Evolutionary conservation across 1,140 invertebrate genomes (phyloP).

Genomic region (Bombus consobrinus): DNA sequence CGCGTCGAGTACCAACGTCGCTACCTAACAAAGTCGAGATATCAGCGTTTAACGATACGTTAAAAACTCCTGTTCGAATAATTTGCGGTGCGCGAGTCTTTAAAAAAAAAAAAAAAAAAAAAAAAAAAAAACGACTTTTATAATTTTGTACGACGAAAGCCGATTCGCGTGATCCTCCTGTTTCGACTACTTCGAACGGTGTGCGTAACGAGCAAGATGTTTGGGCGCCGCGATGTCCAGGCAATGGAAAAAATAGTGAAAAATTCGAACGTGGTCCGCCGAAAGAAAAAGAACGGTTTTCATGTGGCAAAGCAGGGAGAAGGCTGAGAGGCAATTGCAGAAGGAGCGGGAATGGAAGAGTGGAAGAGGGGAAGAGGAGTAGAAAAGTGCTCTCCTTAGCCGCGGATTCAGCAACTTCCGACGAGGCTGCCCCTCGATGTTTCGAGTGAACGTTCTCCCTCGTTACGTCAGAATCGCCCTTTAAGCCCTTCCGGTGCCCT

Average conservation of each 20-base stretch:
- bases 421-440: constrained; percentile 65
- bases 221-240: background rate
- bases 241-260: background rate
- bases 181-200: background rate
- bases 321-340: background rate
- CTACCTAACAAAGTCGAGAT: no score
- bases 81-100: no score
- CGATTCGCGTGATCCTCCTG: no score
- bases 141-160: no score
- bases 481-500: background rate
- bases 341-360: background rate
- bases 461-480: constrained; percentile 67
- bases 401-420: constrained; percentile 72
- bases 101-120: no score
- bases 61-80: no score
- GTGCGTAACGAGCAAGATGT: background rate
- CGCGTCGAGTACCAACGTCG: fast-evolving
- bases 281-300: background rate
- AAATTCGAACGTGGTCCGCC: background rate
- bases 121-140: no score
- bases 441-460: constrained; percentile 68
- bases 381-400: constrained; percentile 63
- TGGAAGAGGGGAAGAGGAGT: constrained; percentile 21
- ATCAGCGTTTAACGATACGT: no score
- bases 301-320: background rate